Evolutionary conservation across 1,140 invertebrate genomes (phyloP), one percentile per base, ranked within the genome.

Genomic region (Aplysia californica): DNA sequence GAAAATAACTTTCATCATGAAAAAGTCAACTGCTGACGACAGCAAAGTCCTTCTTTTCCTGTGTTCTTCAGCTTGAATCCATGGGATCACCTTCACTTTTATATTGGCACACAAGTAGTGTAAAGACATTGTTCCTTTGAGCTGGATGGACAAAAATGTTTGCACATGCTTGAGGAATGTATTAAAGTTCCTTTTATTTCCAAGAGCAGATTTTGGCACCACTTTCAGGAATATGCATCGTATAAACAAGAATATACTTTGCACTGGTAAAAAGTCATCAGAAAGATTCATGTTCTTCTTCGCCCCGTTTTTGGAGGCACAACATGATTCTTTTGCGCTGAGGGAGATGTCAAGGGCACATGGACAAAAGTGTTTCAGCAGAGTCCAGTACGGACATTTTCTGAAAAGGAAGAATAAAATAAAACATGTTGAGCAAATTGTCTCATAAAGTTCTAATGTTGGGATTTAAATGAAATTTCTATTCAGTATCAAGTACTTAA

Each of bases 361-460:
- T 6, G 68, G 68, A 26, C 68, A 70, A 35, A 55, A 70, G 5
- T 35, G 33, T 29, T 6, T 1, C 23, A 70, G 20, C 31, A 56
- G 50, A 15, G 68, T 55, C 68, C 44, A 70, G 31, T 70, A 70
- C 31, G 44, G 68, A 23, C 68, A 70, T 35, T 70, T 70, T 21
- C 68, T 70, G 68, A 29, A 31, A 58, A 70, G 23, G 5, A 65
- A 31, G 10, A 65, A 61, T 20, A 61, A 61, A 61, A 61, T 6
- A 61, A 10, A 26, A 26, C 6, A 61, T n/a, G 29, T 20, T 61
- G 29, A 61, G 20, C 58, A 64, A 64, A 64, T 31, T 64, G 2
- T 4, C 26, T 5, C 36, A n/a, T n/a, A n/a, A n/a, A n/a, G n/a
- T n/a, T n/a, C n/a, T n/a, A n/a, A n/a, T n/a, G n/a, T n/a, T n/a